A percentile compares a stretch with the other conserved stretches of the same genome.
phyloP scores from a whole-genome alignment of 2,888 invertebrate genomes.

The Leucozona laternaria region DNA sequence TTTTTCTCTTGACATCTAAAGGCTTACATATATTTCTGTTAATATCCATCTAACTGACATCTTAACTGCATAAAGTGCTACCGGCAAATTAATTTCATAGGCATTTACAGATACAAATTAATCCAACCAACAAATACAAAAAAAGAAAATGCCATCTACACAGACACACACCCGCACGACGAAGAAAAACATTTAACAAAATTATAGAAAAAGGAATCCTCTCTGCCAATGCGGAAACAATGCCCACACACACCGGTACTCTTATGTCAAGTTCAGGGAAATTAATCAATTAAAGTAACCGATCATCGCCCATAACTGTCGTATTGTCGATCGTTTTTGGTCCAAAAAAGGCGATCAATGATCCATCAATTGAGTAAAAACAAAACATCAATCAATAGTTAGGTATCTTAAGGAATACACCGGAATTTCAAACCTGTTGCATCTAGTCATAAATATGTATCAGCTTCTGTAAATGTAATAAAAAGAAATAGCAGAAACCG shows the following conservation, averaged over 20 bases:
- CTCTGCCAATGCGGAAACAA: constrained; percentile 60
- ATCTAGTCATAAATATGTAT: neutral
- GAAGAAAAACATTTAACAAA: constrained; percentile 2
- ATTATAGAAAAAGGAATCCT: constrained; percentile 1
- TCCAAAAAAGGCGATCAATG: constrained; percentile 45
- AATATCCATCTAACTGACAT: constrained; percentile 10
- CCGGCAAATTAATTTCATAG: neutral
- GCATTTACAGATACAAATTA: neutral
- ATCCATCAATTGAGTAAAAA: constrained; percentile 42
- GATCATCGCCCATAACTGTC: constrained; percentile 37
- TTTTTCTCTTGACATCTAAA: neutral
- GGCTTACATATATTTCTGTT: neutral
- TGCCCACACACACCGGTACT: constrained; percentile 57
- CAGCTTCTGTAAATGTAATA: constrained; percentile 44
- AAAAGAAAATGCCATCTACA: neutral
- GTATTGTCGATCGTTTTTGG: constrained; percentile 2
- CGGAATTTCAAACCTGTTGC: constrained; percentile 47
- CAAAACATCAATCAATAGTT: constrained; percentile 27
- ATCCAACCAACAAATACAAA: neutral
- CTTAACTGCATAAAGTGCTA: neutral
- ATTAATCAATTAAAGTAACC: constrained; percentile 50
- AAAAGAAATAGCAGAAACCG: constrained; percentile 40
- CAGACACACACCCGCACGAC: neutral
- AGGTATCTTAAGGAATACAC: neutral
- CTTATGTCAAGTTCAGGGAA: constrained; percentile 59